Evolutionary conservation across 2,888 invertebrate genomes (phyloP).

Genomic region (Tetranychus piercei): DNA sequence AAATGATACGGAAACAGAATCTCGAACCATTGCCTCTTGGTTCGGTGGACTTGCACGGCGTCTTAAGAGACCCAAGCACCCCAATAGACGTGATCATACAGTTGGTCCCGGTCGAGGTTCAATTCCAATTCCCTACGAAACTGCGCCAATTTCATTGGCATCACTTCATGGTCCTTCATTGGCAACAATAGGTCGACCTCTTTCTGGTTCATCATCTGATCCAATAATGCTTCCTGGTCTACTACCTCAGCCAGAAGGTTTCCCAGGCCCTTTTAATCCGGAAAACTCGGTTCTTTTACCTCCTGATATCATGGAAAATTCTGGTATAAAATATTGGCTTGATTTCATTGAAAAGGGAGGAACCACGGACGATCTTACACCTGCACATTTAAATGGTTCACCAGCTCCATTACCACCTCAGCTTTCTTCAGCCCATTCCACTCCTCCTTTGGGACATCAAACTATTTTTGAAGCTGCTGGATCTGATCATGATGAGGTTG

Average conservation of each 20-base stretch:
- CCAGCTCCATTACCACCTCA: background rate
- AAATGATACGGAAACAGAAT: conserved; percentile 1
- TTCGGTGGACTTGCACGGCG: background rate
- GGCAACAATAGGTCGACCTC: background rate
- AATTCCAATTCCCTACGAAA: conserved; percentile 6
- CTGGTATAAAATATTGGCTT: conserved; percentile 21
- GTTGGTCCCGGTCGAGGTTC: background rate
- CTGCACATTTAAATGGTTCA: background rate
- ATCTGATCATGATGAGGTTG: conserved; percentile 10
- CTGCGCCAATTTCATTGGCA: background rate
- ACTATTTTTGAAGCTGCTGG: conserved; percentile 3
- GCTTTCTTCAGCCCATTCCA: background rate
- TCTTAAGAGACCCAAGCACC: background rate
- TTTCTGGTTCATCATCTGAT: background rate
- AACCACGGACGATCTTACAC: background rate
- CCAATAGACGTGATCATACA: background rate
- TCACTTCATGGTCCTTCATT: conserved; percentile 1
- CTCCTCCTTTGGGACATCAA: background rate
- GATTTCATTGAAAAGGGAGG: conserved; percentile 19
- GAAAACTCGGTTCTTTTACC: conserved; percentile 15
- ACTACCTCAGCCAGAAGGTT: conserved; percentile 13
- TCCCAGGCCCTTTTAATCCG: conserved; percentile 16
- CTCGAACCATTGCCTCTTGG: conserved; percentile 12
- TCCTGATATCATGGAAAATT: conserved; percentile 14
- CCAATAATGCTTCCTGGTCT: background rate